Evolutionary conservation across 2,888 invertebrate genomes (phyloP).

Genomic region (Chromoteleia sp.): DNA sequence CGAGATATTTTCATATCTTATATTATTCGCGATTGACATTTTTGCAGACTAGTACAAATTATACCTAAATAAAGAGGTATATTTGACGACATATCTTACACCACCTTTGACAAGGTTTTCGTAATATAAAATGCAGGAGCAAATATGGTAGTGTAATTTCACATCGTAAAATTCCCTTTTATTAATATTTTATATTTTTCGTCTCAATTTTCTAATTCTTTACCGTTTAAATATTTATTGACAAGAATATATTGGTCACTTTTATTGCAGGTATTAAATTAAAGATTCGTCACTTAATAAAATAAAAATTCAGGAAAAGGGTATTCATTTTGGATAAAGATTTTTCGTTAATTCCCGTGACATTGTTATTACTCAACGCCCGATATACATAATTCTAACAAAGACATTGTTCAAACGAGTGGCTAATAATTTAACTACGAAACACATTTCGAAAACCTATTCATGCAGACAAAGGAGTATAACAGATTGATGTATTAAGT

Average conservation of each 20-base stretch:
- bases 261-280: too few relatives aligned
- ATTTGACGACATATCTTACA: background rate
- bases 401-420: conserved; percentile 18
- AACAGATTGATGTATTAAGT: conserved; percentile 38
- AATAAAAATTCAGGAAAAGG: too few relatives aligned
- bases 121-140: background rate
- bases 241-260: too few relatives aligned
- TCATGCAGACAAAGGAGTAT: conserved; percentile 26
- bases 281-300: too few relatives aligned
- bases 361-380: background rate
- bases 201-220: too few relatives aligned
- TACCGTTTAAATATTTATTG: too few relatives aligned
- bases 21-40: background rate
- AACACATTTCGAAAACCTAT: conserved; percentile 34
- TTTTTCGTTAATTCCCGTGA: background rate
- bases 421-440: conserved; percentile 27
- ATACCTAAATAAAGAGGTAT: background rate
- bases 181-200: background rate
- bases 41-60: background rate
- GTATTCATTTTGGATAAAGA: too few relatives aligned
- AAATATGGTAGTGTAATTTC: background rate
- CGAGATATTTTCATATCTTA: background rate
- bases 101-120: background rate
- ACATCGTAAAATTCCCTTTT: background rate
- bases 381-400: background rate